Evolutionary conservation across 2,113 vertebrate species (phyloP), one percentile per base, ranked within the genome.

Genomic region (Piaya cayana): DNA sequence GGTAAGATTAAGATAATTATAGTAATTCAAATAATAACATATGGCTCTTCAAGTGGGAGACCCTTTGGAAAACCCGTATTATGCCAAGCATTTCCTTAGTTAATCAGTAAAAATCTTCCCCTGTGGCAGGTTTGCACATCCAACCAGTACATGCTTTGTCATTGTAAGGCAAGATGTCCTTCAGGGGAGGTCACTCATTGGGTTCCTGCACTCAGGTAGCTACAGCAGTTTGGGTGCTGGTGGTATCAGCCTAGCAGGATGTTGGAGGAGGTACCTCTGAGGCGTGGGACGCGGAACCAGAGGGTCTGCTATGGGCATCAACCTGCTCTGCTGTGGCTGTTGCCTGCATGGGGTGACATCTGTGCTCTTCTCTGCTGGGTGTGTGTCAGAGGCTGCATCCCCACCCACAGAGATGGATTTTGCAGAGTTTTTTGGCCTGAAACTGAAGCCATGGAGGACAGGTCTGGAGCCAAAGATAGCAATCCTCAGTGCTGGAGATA

Each of bases 181-280:
- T 75, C 69, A 11, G 39, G 37, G 23, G n/a, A 15, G 14, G 27
- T 37, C 1, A 1, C 17, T 37, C 3, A 4, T 15, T 34, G 12
- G 53, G 27, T 53, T 72, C 26, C 47, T 3, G 6, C 2, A 7
- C 19, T 22, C 25, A 21, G 39, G 19, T 19, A 20, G 50, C 58
- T 36, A 42, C 2, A 4, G 58, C 27, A 37, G 26, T 0, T 0
- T 13, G 12, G 23, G 50, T 49, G 42, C 27, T 1, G 3, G 39
- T 16, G 49, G 58, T 25, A 30, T 34, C 29, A 53, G 29, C 71
- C 49, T 21, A 10, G 19, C 2, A 8, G 37, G 23, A 43, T 4
- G 11, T 8, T 36, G 43, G n/a, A 30, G 37, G 45, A 34, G n/a
- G 43, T 36, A 21, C 5, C 19, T 43, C 26, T 15, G 22, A 2